Percentiles rank a stretch among this genome's conserved stretches.
Evolutionary conservation across 1,140 invertebrate genomes (phyloP).

Genomic region (Microvelia longipes): DNA sequence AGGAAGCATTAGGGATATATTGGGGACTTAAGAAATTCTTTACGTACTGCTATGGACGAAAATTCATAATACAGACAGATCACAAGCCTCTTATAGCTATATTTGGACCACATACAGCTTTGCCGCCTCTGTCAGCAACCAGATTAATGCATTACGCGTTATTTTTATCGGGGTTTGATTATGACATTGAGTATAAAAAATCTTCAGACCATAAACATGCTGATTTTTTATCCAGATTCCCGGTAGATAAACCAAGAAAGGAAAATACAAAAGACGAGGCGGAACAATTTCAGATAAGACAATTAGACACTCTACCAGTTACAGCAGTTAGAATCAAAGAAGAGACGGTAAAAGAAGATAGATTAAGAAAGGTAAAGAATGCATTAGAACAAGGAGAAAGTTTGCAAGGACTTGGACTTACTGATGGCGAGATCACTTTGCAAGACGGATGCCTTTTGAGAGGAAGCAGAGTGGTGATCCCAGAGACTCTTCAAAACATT

Average conservation of each 20-base stretch:
- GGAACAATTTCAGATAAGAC: neutral
- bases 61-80: too few relatives aligned
- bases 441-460: neutral
- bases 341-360: neutral
- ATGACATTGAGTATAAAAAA: conserved; percentile 25
- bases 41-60: conserved; percentile 34
- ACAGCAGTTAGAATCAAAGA: neutral
- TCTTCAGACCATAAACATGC: conserved; percentile 21
- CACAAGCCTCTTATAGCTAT: conserved; percentile 33
- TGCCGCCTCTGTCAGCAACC: neutral
- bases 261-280: neutral
- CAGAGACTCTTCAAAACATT: conserved; percentile 1
- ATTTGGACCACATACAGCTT: conserved; percentile 24
- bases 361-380: neutral
- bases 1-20: conserved; percentile 36
- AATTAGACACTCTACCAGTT: neutral
- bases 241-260: neutral
- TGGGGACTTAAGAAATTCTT: conserved; percentile 37
- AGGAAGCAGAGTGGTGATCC: conserved; percentile 10
- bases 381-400: neutral
- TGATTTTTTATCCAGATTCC: conserved; percentile 24
- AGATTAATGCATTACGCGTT: conserved; percentile 8
- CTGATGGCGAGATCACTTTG: neutral
- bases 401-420: neutral
- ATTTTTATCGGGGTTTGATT: conserved; percentile 27